Evolutionary conservation across 2,888 invertebrate species (phyloP).

Genomic region (Lasius platythorax): DNA sequence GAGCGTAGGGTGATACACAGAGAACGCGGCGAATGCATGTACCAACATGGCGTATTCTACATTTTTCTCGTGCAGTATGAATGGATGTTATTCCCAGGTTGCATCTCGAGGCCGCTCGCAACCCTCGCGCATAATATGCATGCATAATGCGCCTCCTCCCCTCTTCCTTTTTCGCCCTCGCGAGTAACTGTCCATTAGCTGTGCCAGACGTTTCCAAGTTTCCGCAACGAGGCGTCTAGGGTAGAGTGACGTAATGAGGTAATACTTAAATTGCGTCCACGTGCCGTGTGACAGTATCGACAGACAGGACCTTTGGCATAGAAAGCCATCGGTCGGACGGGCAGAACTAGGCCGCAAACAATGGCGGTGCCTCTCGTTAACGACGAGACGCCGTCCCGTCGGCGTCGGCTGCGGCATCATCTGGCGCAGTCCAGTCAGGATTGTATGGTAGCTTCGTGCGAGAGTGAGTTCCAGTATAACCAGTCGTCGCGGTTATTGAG

Average conservation of each 20-base stretch:
- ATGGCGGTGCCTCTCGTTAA: conserved; percentile 78
- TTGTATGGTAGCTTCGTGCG: conserved; percentile 49
- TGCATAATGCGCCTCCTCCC: conserved; percentile 54
- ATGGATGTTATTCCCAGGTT: conserved; percentile 22
- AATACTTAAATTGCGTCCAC: conserved; percentile 76
- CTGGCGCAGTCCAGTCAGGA: conserved; percentile 62
- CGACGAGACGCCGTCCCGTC: conserved; percentile 62
- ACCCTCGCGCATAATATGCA: conserved; percentile 59
- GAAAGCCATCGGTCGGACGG: conserved; percentile 72
- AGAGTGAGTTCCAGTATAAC: conserved; percentile 46
- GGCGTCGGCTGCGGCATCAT: conserved; percentile 68
- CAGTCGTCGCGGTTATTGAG: conserved; percentile 63
- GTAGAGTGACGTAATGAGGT: conserved; percentile 75
- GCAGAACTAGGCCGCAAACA: conserved; percentile 82
- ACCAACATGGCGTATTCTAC: conserved; percentile 56
- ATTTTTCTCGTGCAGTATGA: conserved; percentile 7
- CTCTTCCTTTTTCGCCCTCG: conserved; percentile 24
- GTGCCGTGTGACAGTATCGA: conserved; percentile 70
- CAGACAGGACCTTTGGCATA: conserved; percentile 67
- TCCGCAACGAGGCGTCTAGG: conserved; percentile 55
- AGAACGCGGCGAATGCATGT: conserved; percentile 15
- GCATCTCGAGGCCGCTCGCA: conserved; percentile 34
- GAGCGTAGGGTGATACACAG: background rate
- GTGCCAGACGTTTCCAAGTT: conserved; percentile 62
- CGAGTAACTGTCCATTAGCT: conserved; percentile 68